Evolutionary conservation across 2,888 invertebrate genomes (phyloP).

Genomic region (Ophioninae sp.): DNA sequence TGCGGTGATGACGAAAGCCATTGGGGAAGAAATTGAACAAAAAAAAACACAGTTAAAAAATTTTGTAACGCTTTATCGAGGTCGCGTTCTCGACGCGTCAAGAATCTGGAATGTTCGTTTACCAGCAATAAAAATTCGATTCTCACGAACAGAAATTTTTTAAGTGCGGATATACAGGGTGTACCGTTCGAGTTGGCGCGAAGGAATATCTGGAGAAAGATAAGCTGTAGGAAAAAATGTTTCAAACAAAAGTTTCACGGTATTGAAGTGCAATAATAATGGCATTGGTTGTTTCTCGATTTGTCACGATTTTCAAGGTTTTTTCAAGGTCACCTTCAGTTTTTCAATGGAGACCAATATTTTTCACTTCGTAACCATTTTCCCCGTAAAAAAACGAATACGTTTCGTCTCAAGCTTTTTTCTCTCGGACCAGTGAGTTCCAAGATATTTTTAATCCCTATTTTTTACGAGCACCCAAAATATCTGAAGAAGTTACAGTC

Average conservation of each 20-base stretch:
- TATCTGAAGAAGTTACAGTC: neutral
- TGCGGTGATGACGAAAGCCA: neutral
- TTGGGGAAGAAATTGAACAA: neutral
- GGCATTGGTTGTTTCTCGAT: neutral
- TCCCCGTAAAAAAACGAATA: neutral
- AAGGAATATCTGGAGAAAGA: neutral
- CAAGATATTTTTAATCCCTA: neutral
- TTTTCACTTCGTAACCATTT: neutral
- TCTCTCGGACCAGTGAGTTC: neutral
- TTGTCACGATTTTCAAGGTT: neutral
- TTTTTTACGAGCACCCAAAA: neutral
- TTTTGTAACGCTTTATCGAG: neutral
- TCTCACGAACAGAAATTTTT: no score
- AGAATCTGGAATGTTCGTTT: no score
- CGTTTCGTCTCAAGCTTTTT: neutral
- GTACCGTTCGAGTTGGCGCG: neutral
- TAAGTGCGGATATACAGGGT: neutral
- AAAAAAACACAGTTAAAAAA: neutral
- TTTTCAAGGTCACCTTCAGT: neutral
- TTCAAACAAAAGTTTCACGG: neutral
- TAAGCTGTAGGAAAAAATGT: neutral
- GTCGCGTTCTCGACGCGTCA: no score
- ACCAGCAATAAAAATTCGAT: no score
- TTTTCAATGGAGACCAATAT: neutral
- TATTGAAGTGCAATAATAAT: neutral